Percentiles rank a stretch among this genome's conserved stretches.
Evolutionary conservation across 2,888 invertebrate genomes (phyloP).

Genomic region (Scelioninae gen. 1): DNA sequence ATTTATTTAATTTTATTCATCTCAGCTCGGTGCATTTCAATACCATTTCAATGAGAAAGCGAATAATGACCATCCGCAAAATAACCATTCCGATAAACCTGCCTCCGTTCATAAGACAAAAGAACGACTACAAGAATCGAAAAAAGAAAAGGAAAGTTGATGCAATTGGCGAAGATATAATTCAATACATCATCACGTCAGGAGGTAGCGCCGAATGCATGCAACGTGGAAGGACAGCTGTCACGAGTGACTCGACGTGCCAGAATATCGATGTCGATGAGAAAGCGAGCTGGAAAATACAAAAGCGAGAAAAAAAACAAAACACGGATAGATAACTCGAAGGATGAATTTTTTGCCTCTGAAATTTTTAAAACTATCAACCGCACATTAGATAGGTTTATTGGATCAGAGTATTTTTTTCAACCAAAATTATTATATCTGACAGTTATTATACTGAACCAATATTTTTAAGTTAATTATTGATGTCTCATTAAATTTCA

Average conservation of each 20-base stretch:
- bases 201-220: constrained; percentile 47
- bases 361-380: too few relatives aligned
- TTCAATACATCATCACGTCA: constrained; percentile 63
- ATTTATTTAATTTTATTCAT: constrained; percentile 44
- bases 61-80: constrained; percentile 40
- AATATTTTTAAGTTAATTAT: too few relatives aligned
- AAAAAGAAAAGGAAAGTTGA: constrained; percentile 50
- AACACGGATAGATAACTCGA: constrained; percentile 1
- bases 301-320: constrained; percentile 25
- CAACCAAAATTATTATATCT: too few relatives aligned
- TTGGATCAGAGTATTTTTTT: too few relatives aligned
- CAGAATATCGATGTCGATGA: constrained; percentile 59
- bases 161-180: constrained; percentile 53
- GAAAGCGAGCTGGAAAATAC: constrained; percentile 37
- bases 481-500: too few relatives aligned
- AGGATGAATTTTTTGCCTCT: too few relatives aligned
- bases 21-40: constrained; percentile 50
- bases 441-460: too few relatives aligned
- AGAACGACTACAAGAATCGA: constrained; percentile 23
- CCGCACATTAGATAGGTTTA: too few relatives aligned
- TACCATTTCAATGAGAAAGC: constrained; percentile 56
- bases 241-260: constrained; percentile 37
- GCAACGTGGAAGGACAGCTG: constrained; percentile 62
- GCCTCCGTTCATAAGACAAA: constrained; percentile 38
- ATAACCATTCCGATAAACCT: too few relatives aligned